A percentile compares a stretch with the other conserved stretches of the same genome.
phyloP scores from a whole-genome alignment of 64 coral and sea anemone genomes.

The Astreopora myriophthalma region DNA sequence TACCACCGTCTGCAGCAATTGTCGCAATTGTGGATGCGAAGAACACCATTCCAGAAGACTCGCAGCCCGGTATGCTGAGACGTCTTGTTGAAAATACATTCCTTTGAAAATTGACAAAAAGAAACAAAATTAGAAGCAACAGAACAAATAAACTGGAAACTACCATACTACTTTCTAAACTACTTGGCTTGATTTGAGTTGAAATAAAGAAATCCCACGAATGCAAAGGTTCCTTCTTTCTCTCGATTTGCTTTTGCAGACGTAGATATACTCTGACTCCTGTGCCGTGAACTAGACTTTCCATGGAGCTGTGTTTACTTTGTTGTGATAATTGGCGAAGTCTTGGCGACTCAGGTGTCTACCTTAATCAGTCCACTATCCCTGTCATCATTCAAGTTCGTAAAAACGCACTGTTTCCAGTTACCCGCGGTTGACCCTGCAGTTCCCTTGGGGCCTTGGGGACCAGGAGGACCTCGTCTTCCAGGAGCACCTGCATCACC shows the following conservation, averaged over 20 bases:
- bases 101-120: not conserved
- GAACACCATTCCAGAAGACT: not conserved
- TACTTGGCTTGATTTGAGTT: too few species aligned
- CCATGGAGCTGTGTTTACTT: too few species aligned
- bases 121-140: not conserved
- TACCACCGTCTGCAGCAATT: not conserved
- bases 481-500: not conserved
- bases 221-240: too few species aligned
- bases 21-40: not conserved
- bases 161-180: too few species aligned
- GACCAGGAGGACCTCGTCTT: not conserved
- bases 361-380: not conserved
- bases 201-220: too few species aligned
- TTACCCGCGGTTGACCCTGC: not conserved
- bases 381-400: not conserved
- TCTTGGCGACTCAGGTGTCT: not conserved
- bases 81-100: not conserved
- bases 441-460: not conserved
- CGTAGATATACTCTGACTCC: too few species aligned
- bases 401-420: conserved; percentile 7
- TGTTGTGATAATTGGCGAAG: too few species aligned
- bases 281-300: too few species aligned
- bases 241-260: too few species aligned
- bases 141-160: too few species aligned
- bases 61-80: not conserved